These are phyloP conservation scores for Cepaea hortensis DNA, from an alignment of 2,888 invertebrate genomes.

Conservation along the genomic window DNA sequence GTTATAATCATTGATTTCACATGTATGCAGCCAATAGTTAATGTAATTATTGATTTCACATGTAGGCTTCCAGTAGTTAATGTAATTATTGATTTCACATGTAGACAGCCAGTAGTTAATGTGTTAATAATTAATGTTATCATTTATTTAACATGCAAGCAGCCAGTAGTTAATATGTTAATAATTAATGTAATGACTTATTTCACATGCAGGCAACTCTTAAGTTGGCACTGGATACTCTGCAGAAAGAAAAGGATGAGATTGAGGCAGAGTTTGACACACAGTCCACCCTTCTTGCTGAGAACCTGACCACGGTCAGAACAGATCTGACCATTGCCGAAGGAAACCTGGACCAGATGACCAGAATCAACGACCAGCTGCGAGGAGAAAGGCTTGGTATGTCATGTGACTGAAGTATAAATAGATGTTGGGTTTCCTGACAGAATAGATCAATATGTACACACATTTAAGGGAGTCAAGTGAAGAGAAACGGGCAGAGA, in stretches of 20 bases:
- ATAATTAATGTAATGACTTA: not conserved
- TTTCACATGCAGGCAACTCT: constrained; percentile 30
- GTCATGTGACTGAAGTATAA: not conserved
- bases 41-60: too few species aligned
- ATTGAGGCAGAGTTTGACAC: constrained; percentile 70
- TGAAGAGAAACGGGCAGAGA: too few species aligned
- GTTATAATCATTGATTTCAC: too few species aligned
- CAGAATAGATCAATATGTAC: too few species aligned
- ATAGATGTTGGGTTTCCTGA: too few species aligned
- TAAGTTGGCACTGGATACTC: constrained; percentile 47
- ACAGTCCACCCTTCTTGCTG: constrained; percentile 74
- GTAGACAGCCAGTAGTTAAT: too few species aligned
- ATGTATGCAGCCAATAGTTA: too few species aligned
- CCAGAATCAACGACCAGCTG: constrained; percentile 73
- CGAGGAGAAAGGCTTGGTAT: constrained; percentile 76
- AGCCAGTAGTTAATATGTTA: not conserved
- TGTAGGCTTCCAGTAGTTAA: too few species aligned
- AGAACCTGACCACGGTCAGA: constrained; percentile 74
- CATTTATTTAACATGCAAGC: not conserved
- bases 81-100: too few species aligned
- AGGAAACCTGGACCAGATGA: constrained; percentile 67
- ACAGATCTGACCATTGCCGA: constrained; percentile 71
- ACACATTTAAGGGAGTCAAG: too few species aligned
- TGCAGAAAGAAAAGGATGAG: constrained; percentile 67
- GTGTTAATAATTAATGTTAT: not conserved